Evolutionary conservation across 2,113 vertebrate genomes (phyloP), one percentile per base, ranked within the genome.

Genomic region (Thinocorus orbignyianus): DNA sequence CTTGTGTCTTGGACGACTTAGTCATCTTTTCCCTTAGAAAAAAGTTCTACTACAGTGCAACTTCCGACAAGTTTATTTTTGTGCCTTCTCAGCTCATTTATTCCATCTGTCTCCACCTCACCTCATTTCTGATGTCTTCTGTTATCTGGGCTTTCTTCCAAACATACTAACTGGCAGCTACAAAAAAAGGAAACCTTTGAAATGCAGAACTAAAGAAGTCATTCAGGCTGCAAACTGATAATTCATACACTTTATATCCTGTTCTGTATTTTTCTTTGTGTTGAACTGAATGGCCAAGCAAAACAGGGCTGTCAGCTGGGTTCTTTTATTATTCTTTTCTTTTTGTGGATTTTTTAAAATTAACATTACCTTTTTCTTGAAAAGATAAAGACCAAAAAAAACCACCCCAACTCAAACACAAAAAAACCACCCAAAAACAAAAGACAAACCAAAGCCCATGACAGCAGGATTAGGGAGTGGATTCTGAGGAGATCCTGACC

Each of bases 131-230:
- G 94, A 95, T 95, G 74, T 92, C 93, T 97, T 89, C 88, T 98
- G 85, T 69, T 95, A 76, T 92, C 84, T 97, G 94, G 95, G 95
- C 96, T 96, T 91, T 95, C 94, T 97, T 97, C 94, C 95, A 97
- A 95, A 82, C 82, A 46, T 81, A 78, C 79, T 84, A 90, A 96
- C 89, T 94, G 88, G 95, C 93, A 96, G 84, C 78, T 94, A 83
- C 92, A 68, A 85, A 95, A n/a, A 95, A 96, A 82, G 89, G 92
- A 93, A 93, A 92, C 86, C 87, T 93, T 92, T 97, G 94, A 95
- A 81, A 95, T 92, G 86, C 54, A 90, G 84, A 92, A 91, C 81
- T 92, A 88, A 96, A 97, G 82, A 91, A 96, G 68, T 77, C 76
- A 81, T 93, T 93, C 70, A 70, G 85, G 44, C 90, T 85, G 61